Evolutionary conservation across 2,113 vertebrate species (phyloP).

Genomic region (Thamnaconus septentrionalis): DNA sequence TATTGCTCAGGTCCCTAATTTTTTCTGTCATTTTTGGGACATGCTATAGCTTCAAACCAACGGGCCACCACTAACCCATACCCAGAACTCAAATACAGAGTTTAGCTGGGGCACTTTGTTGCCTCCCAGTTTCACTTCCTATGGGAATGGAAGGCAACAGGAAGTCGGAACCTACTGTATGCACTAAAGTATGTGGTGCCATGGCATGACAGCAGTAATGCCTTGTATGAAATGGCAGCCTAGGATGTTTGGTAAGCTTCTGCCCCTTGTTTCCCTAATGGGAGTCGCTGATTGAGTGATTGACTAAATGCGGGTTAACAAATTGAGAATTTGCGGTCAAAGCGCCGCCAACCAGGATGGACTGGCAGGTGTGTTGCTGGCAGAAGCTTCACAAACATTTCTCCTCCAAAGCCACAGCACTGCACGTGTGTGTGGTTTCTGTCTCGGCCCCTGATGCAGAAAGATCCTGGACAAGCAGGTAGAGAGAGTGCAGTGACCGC

Average conservation of each 20-base stretch:
- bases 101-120: slow-evolving; percentile 52
- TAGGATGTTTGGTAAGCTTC: slow-evolving; percentile 78
- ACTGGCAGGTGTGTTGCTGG: slow-evolving; percentile 35
- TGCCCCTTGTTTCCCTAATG: slow-evolving; percentile 51
- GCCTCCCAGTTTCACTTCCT: slow-evolving; percentile 67
- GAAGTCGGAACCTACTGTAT: slow-evolving; percentile 62
- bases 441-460: slow-evolving; percentile 73
- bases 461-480: slow-evolving; percentile 76
- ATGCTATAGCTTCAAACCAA: slow-evolving; percentile 47
- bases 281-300: slow-evolving; percentile 7
- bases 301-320: not conserved
- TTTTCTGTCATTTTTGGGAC: slow-evolving; percentile 58
- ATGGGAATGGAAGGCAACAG: slow-evolving; percentile 68
- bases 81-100: slow-evolving; percentile 46
- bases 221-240: slow-evolving; percentile 73
- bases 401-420: slow-evolving; percentile 71
- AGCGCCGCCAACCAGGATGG: slow-evolving; percentile 23
- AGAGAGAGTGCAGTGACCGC: slow-evolving; percentile 70
- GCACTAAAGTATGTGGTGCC: slow-evolving; percentile 52
- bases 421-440: slow-evolving; percentile 68
- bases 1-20: slow-evolving; percentile 67
- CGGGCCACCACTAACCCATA: slow-evolving; percentile 37
- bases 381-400: slow-evolving; percentile 79
- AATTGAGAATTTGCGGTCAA: too few relatives aligned
- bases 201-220: slow-evolving; percentile 73